These are phyloP conservation scores for Oncopodura yosiiana DNA, from an alignment of 1,140 invertebrate species.

Conservation along the genomic window DNA sequence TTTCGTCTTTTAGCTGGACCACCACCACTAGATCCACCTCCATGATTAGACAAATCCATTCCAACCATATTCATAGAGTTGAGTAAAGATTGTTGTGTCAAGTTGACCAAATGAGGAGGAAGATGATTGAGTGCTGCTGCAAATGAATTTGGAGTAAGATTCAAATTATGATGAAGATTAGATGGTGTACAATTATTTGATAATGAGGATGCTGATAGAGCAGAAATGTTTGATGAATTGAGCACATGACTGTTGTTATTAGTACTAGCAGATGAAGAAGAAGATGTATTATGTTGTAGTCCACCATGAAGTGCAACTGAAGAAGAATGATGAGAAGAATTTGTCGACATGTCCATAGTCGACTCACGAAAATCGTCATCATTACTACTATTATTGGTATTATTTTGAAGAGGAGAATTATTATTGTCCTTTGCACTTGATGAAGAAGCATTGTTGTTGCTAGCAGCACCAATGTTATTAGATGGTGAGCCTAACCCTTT, in stretches of 20 bases:
- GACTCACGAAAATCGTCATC: neutral
- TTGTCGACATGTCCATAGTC: constrained; percentile 9
- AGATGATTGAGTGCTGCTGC: too few relatives aligned
- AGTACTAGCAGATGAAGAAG: too few relatives aligned
- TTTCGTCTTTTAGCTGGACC: constrained; percentile 30
- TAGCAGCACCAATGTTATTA: constrained; percentile 18
- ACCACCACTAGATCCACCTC: constrained; percentile 2
- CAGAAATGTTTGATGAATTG: too few relatives aligned
- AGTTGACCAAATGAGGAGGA: too few relatives aligned
- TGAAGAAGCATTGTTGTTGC: constrained; percentile 1
- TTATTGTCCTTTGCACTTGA: neutral
- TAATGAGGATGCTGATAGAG: too few relatives aligned
- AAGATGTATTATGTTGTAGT: too few relatives aligned
- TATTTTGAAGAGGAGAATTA: neutral
- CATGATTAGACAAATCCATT: constrained; percentile 33
- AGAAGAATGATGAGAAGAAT: neutral
- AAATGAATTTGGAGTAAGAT: too few relatives aligned
- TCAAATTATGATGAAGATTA: too few relatives aligned
- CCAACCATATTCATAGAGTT: constrained; percentile 30
- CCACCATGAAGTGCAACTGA: neutral
- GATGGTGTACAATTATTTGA: too few relatives aligned
- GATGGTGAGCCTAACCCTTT: constrained; percentile 36
- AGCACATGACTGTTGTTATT: too few relatives aligned
- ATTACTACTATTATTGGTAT: constrained; percentile 16
- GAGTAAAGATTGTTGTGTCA: constrained; percentile 7